Evolutionary conservation across 2,888 invertebrate genomes (phyloP).

Genomic region (Halocaridina rubra): DNA sequence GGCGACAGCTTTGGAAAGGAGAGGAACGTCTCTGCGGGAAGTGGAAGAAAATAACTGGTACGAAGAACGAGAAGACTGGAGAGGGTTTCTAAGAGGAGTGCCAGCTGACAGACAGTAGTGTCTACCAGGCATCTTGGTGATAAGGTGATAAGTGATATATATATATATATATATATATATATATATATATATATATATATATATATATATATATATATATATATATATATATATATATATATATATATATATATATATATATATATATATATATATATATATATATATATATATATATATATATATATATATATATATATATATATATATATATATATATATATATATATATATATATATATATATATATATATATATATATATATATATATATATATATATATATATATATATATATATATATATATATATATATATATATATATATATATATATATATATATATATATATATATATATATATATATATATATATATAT

Average conservation of each 20-base stretch:
- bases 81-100: no score
- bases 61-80: no score
- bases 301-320: background rate
- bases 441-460: background rate
- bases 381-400: background rate
- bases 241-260: background rate
- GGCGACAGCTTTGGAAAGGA: no score
- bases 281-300: background rate
- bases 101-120: no score
- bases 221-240: background rate
- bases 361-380: background rate
- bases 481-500: background rate
- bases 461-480: background rate
- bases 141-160: no score
- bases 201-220: background rate
- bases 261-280: background rate
- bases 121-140: no score
- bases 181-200: background rate
- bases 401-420: conserved; percentile 5
- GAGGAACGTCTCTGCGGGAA: no score
- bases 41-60: no score
- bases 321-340: background rate
- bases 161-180: background rate
- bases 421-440: background rate
- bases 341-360: background rate